These are phyloP conservation scores for Chloroceryle aenea DNA, from an alignment of 2,113 vertebrate species.

Conservation along the genomic window DNA sequence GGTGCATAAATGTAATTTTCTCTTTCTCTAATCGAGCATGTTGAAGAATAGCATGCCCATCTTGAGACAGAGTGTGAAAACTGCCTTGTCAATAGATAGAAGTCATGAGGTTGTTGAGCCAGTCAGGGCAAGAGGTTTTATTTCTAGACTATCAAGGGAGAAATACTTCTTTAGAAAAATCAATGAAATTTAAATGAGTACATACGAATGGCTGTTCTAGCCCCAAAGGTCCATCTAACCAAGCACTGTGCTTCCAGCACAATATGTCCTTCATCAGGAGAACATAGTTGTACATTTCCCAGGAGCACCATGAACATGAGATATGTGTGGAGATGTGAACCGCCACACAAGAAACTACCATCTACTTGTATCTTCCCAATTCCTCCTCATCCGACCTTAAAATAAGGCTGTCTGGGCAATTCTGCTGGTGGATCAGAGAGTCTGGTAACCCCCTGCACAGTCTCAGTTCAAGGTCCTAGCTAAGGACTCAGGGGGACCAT, in stretches of 20 bases:
- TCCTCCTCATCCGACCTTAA: accelerated
- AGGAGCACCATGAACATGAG: not conserved
- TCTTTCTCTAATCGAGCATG: not conserved
- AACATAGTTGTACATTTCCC: not conserved
- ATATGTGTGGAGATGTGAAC: not conserved
- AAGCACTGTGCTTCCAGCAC: not conserved
- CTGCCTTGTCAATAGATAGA: not conserved
- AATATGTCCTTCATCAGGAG: not conserved
- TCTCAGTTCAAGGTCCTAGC: not conserved
- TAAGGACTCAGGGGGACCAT: not conserved
- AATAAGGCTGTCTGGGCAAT: not conserved
- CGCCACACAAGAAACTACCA: not conserved
- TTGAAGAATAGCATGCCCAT: not conserved
- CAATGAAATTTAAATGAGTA: slow-evolving; percentile 39
- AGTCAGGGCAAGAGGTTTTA: slow-evolving; percentile 15
- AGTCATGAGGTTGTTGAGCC: not conserved
- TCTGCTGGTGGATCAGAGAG: not conserved
- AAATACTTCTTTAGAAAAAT: slow-evolving; percentile 46
- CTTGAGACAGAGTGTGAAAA: slow-evolving; percentile 21
- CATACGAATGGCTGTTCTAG: not conserved
- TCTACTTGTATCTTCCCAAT: not conserved
- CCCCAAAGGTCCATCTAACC: not conserved
- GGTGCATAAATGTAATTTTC: slow-evolving; percentile 37
- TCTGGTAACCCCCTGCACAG: not conserved
- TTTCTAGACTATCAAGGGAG: not conserved